Evolutionary conservation across 2,113 vertebrate genomes (phyloP).

Genomic region (Rattus rattus): DNA sequence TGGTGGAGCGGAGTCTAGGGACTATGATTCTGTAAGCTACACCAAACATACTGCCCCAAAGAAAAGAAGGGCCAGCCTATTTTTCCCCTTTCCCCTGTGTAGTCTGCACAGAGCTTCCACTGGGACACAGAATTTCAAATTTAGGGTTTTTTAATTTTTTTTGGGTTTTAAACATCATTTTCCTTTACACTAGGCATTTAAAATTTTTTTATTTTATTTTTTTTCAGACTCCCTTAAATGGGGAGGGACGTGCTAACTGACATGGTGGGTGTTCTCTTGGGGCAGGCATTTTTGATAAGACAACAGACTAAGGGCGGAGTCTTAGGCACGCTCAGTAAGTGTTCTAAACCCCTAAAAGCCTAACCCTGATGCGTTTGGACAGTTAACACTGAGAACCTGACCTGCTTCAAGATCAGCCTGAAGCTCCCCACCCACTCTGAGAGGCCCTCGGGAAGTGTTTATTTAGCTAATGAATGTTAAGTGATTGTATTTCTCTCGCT

Average conservation of each 20-base stretch:
- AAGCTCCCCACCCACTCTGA: constrained; percentile 33
- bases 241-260: neutral
- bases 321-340: neutral
- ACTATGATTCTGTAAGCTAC: constrained; percentile 32
- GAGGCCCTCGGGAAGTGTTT: constrained; percentile 71
- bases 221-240: neutral
- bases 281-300: neutral
- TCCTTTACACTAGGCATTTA: constrained; percentile 6
- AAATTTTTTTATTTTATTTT: neutral
- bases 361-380: constrained; percentile 36
- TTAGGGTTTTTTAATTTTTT: neutral
- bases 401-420: constrained; percentile 36
- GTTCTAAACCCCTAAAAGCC: neutral
- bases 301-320: neutral
- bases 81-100: neutral
- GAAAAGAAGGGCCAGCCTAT: neutral
- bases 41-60: neutral
- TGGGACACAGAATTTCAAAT: constrained; percentile 8
- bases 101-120: neutral
- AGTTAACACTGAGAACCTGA: constrained; percentile 52
- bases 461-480: constrained; percentile 67
- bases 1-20: neutral
- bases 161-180: constrained; percentile 20
- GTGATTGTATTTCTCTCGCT: constrained; percentile 49
- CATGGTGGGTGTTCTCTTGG: neutral